Base-by-base conservation (phyloP, 2,113 vertebrate genomes). In the Thomomys bottae region DNA sequence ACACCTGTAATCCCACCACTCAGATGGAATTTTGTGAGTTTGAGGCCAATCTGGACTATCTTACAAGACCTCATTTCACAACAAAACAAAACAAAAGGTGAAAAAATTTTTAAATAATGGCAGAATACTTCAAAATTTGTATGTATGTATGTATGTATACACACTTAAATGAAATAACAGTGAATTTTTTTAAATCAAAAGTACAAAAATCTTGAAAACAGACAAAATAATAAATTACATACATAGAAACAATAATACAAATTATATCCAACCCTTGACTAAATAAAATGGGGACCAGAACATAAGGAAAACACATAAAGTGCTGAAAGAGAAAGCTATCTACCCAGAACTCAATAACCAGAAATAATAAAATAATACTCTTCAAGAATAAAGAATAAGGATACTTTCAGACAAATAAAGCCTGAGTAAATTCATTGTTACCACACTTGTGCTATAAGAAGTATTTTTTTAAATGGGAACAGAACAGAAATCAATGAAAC, bases 401-500 rank as follows among this genome's bases (percentile, higher is more conserved):
- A 49, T 30, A 72, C 45, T 81, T 81, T 81, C 57, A 81, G 77
- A 10, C 34, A 61, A 89, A 89, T 45, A 42, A 70, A 88, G 71
- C 15, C 23, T 57, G 66, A 57, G 17, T 63, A 36, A 71, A 80
- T 80, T 80, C 49, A 70, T 3, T 61, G 49, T 21, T 49, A 70
- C 26, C 26, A 57, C 26, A 77, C 17, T 2, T 54, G 26, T n/a
- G 59, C 28, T 79, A 18, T 34, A 68, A 79, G n/a, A 66, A 59
- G 71, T 71, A 68, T 23, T 40, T n/a, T n/a, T n/a, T n/a, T n/a
- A n/a, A n/a, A n/a, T n/a, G 80, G 81, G 8, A n/a, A 64, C 73
- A 64, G 2, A 36, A 11, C 23, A 10, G 4, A 42, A 72, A 63
- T 49, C 7, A 36, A 64, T 49, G 24, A 63, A 71, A 73, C 24